Conservation (phyloP, 2,113 vertebrate species). For the Corythornis madagascariensis region DNA sequence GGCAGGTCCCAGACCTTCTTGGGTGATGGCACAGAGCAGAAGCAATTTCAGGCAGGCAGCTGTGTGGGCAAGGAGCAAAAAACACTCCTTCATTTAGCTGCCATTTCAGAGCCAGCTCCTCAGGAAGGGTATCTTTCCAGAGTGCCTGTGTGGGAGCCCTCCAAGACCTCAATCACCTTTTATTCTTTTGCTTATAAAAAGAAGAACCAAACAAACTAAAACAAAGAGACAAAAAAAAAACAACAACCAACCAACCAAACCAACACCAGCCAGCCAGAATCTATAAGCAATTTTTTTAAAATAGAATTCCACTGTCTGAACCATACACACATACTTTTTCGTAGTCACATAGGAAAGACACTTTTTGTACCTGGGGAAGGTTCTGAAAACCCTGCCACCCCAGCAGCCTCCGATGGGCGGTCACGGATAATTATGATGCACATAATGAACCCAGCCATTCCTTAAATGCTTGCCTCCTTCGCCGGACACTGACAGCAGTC, state of each 20-base stretch:
- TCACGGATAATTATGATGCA: not conserved
- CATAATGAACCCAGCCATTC: not conserved
- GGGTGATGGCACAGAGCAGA: not conserved
- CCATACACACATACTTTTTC: fast-evolving
- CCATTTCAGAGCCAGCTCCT: not conserved
- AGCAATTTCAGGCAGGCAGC: not conserved
- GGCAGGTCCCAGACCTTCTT: not conserved
- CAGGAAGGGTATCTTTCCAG: not conserved
- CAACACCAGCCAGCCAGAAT: not conserved
- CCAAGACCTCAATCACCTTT: not conserved
- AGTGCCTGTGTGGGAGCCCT: not conserved
- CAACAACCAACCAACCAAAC: not conserved
- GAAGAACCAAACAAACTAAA: not conserved
- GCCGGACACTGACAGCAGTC: not conserved
- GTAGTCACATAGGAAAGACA: not conserved
- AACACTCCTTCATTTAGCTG: not conserved
- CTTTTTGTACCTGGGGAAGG: not conserved
- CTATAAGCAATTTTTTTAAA: not conserved
- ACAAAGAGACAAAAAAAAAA: not conserved
- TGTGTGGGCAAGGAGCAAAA: not conserved
- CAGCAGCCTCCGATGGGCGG: not conserved
- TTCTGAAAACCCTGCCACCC: not conserved
- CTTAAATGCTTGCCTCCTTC: not conserved
- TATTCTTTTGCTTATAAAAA: not conserved
- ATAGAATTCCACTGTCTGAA: not conserved